Evolutionary conservation across 1,140 invertebrate genomes (phyloP), one percentile per base, ranked within the genome.

Genomic region (Drosophila ohnishii): DNA sequence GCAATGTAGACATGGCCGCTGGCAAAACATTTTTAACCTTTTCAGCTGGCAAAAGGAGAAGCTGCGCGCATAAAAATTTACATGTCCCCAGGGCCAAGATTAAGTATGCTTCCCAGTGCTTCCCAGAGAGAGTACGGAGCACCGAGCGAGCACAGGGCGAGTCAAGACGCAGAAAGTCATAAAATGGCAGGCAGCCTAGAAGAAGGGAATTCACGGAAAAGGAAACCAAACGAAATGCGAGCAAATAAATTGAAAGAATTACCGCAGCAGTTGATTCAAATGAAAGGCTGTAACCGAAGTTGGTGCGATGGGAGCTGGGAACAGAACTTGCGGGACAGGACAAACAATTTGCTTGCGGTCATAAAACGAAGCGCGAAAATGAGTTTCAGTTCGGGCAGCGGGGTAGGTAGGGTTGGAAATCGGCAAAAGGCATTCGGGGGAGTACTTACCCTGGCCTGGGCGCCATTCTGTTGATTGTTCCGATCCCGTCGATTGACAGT

Each of bases 401-500:
- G n/a, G 25, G 25, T 28, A 22, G 25, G 25, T 6, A 28, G 25
- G 5, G 25, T 28, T 28, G 25, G 67, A 44, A 59, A 37, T 57
- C 25, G 35, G 39, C 14, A 10, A 42, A 11, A 35, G 28, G 28
- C 48, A 25, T 48, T 30, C 32, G 44, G 37, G 56, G 13, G 37
- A 51, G 51, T 62, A 85, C 91, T 91, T 91, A 92, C 91, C 82
- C 91, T 89, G 34, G 89, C 88, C 77, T 92, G 91, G 44, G 90
- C 83, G 61, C 78, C 83, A 80, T 91, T 80, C 51, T 90, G 87
- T 80, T 91, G 89, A 84, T 91, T 86, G 80, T 82, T 91, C 69
- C 91, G 88, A 91, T 92, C 91, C 76, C 91, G 77, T 75, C 91
- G 91, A 92, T 92, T 92, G 75, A 92, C 91, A 80, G 91, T 92